Evolutionary conservation across 1,140 invertebrate species (phyloP).

Genomic region (Papilio polyxenes): DNA sequence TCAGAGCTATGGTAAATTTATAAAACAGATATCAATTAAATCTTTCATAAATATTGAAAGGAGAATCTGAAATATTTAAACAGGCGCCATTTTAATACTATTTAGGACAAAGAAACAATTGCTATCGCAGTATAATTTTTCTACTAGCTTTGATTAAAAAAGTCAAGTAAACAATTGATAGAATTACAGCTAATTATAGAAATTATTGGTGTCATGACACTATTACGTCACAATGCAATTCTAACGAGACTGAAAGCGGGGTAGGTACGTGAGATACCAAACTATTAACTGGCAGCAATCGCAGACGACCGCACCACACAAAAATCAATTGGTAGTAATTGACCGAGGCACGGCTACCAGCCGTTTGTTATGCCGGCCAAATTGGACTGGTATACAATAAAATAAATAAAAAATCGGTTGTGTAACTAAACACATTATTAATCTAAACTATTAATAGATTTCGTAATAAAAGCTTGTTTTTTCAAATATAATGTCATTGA

Average conservation of each 20-base stretch:
- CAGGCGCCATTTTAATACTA: background rate
- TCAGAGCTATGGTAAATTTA: background rate
- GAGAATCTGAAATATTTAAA: background rate
- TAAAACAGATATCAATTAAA: background rate
- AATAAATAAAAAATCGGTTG: background rate
- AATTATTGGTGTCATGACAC: conserved; percentile 15
- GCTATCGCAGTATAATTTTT: background rate
- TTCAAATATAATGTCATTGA: background rate
- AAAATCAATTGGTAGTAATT: conserved; percentile 64
- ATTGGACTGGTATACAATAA: background rate
- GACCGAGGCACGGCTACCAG: conserved; percentile 42
- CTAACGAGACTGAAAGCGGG: background rate
- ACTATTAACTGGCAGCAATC: conserved; percentile 42
- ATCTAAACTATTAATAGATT: background rate
- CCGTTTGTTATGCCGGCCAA: background rate
- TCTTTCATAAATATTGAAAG: background rate
- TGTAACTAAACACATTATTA: background rate
- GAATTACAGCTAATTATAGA: conserved; percentile 11
- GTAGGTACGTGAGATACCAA: conserved; percentile 34
- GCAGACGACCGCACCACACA: conserved; percentile 43
- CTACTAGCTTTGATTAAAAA: background rate
- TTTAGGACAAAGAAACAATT: background rate
- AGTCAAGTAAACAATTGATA: background rate
- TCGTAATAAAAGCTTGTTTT: background rate
- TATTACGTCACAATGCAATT: conserved; percentile 2